These are phyloP conservation scores for Gymnogyps californianus DNA, from an alignment of 2,113 vertebrate genomes.

Conservation along the genomic window DNA sequence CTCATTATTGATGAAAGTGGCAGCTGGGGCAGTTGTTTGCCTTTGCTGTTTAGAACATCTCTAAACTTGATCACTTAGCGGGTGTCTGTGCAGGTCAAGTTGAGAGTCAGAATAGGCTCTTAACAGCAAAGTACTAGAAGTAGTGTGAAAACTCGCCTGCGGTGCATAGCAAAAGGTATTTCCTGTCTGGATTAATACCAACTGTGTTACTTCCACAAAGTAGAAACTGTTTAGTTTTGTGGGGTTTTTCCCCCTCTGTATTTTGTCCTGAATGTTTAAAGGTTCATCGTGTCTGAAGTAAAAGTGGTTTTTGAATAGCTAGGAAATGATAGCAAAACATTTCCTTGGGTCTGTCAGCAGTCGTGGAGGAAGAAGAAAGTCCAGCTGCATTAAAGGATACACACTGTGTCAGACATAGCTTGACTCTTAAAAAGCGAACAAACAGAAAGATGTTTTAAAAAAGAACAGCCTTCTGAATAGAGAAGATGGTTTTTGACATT, in stretches of 20 bases:
- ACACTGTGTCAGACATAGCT: background rate
- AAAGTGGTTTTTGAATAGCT: background rate
- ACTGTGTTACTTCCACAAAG: background rate
- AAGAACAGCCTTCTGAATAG: background rate
- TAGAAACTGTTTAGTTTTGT: background rate
- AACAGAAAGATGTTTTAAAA: background rate
- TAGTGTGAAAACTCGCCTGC: background rate
- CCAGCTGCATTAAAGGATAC: background rate
- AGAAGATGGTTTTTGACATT: background rate
- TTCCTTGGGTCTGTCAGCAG: background rate
- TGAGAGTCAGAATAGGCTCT: background rate
- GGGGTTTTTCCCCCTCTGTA: rapidly evolving
- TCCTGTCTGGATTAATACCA: background rate
- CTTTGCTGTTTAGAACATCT: background rate
- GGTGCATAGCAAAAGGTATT: background rate
- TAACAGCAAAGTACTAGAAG: background rate
- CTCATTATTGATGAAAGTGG: background rate
- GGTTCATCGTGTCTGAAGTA: background rate
- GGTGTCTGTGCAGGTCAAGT: background rate
- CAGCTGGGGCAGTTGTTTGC: background rate
- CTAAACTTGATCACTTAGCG: background rate
- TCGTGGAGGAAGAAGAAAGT: background rate
- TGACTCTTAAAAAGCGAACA: background rate
- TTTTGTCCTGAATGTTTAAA: background rate
- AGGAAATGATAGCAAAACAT: background rate